These are phyloP conservation scores for Regulus satrapa DNA, from an alignment of 2,113 vertebrate species.

Conservation along the genomic window DNA sequence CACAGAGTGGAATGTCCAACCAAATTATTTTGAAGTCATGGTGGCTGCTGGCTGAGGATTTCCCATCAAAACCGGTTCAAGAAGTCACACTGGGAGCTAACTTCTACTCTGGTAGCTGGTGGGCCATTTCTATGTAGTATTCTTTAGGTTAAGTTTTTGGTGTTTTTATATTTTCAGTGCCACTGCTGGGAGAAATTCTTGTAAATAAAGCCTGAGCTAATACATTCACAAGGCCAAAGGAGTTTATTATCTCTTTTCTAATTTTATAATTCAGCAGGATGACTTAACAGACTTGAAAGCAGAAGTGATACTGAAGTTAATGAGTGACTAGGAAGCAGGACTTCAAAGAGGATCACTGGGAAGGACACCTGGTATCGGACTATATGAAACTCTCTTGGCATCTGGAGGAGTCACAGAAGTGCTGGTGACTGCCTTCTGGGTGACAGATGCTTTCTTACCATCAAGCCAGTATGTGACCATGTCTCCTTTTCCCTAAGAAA, in stretches of 20 bases:
- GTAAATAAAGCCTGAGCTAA: background rate
- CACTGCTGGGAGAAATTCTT: background rate
- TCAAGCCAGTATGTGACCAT: conserved; percentile 85
- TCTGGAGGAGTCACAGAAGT: background rate
- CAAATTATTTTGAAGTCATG: background rate
- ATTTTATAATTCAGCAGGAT: background rate
- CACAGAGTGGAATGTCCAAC: background rate
- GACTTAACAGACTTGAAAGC: background rate
- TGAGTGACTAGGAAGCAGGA: background rate
- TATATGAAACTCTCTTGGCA: conserved; percentile 13
- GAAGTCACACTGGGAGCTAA: background rate
- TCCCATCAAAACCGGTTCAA: background rate
- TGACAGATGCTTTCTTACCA: conserved; percentile 67
- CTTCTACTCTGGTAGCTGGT: background rate
- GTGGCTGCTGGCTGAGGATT: background rate
- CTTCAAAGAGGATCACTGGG: conserved; percentile 40
- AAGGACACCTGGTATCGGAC: conserved; percentile 67
- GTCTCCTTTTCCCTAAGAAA: conserved; percentile 80
- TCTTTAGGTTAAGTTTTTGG: background rate
- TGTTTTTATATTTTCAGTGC: background rate
- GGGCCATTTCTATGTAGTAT: background rate
- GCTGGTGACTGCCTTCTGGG: conserved; percentile 10
- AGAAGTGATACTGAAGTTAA: background rate
- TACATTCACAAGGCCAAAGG: background rate
- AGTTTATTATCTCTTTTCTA: background rate